Evolutionary conservation across 2,113 vertebrate genomes (phyloP).

Genomic region (Notothenia coriiceps): DNA sequence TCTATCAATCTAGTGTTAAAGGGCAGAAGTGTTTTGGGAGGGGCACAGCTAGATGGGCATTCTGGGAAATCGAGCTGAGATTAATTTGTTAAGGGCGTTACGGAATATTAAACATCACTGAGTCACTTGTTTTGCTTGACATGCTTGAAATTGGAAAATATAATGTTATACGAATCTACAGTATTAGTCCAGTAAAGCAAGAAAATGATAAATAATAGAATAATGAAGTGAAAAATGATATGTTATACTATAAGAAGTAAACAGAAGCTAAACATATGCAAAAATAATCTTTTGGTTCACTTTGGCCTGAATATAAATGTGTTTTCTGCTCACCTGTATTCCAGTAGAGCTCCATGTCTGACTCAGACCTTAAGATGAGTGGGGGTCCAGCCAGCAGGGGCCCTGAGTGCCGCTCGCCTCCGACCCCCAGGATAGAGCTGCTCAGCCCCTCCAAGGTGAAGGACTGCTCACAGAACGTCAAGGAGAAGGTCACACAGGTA

Average conservation of each 20-base stretch:
- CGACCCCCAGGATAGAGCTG: conserved; percentile 70
- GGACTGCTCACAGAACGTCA: conserved; percentile 77
- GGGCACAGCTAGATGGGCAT: conserved; percentile 48
- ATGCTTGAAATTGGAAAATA: neutral
- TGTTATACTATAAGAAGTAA: neutral
- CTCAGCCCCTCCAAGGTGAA: conserved; percentile 76
- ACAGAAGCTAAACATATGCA: neutral
- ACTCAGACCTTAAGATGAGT: conserved; percentile 68
- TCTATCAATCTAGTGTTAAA: conserved; percentile 9
- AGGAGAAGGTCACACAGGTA: conserved; percentile 83
- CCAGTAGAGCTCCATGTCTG: conserved; percentile 67
- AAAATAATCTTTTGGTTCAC: neutral
- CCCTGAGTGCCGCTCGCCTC: conserved; percentile 46
- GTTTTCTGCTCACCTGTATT: conserved; percentile 14
- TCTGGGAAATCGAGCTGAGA: conserved; percentile 48
- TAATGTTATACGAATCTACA: neutral
- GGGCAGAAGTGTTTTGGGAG: conserved; percentile 48
- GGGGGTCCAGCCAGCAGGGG: conserved; percentile 51
- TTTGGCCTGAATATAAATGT: neutral
- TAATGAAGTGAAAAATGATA: neutral
- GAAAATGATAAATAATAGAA: neutral
- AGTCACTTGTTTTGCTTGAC: neutral
- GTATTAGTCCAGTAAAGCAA: too few species aligned
- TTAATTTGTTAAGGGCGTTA: conserved; percentile 2
- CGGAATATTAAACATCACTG: conserved; percentile 2